Percentiles rank a stretch among this genome's conserved stretches.
These are phyloP conservation scores for Caenorhabditis elegans DNA, from an alignment of 1,140 invertebrate species.

Conservation along the genomic window WBcel235 BX284606.5:5744001-5744500, in stretches of 20 bases:
- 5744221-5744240: conserved; percentile 25
- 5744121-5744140: conserved; percentile 1
- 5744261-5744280: conserved; percentile 12
- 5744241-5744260: not conserved
- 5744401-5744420: not conserved
- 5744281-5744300: not conserved
- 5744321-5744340: conserved; percentile 2
- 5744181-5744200: conserved; percentile 22
- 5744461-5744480: not conserved
- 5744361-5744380: not conserved
- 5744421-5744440: not conserved
- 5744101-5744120: not conserved
- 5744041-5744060: too few species aligned
- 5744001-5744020: too few species aligned
- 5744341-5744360: not conserved
- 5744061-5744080: not conserved
- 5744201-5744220: not conserved
- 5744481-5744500: conserved; percentile 23
- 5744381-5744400: not conserved
- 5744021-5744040: too few species aligned
- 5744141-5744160: not conserved
- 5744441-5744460: not conserved
- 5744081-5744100: not conserved
- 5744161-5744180: conserved; percentile 3
- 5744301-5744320: conserved; percentile 19